These are phyloP conservation scores for Anhinga anhinga DNA, from an alignment of 2,113 vertebrate genomes.

Conservation along the genomic window DNA sequence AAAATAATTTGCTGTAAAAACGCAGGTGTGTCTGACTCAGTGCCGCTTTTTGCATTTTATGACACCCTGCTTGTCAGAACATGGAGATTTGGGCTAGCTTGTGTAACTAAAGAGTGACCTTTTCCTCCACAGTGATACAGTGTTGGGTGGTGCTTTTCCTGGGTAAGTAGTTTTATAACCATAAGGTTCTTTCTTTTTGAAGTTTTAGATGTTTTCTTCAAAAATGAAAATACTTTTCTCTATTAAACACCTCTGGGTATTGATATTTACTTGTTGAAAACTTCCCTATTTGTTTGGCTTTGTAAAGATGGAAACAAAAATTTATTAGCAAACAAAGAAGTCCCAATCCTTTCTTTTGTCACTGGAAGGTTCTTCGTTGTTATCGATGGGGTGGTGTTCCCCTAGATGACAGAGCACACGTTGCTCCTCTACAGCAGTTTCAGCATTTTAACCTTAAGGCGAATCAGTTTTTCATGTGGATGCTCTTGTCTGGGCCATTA, in stretches of 20 bases:
- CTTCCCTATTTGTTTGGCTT: not conserved
- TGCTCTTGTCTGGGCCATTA: not conserved
- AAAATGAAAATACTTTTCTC: not conserved
- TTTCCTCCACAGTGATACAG: not conserved
- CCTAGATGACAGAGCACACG: not conserved
- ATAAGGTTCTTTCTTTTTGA: not conserved
- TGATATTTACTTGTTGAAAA: not conserved
- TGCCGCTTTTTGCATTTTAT: not conserved
- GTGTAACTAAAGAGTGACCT: not conserved
- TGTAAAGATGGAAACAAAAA: not conserved
- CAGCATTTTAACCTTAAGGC: not conserved
- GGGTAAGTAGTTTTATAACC: not conserved
- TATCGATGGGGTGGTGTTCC: not conserved
- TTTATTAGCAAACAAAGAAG: not conserved
- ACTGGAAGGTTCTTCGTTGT: not conserved
- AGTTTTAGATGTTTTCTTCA: not conserved
- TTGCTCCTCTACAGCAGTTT: not conserved
- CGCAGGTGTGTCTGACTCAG: not conserved
- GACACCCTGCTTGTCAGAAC: not conserved
- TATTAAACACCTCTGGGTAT: not conserved
- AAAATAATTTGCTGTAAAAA: not conserved
- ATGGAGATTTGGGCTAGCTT: not conserved
- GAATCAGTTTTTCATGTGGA: not conserved
- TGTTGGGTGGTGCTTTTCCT: not conserved
- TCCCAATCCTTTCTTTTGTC: not conserved